Evolutionary conservation across 2,797 vertebrate species (phyloP), one percentile per base, ranked within the genome.

Genomic region (Odontamblyopus lacepedii): DNA sequence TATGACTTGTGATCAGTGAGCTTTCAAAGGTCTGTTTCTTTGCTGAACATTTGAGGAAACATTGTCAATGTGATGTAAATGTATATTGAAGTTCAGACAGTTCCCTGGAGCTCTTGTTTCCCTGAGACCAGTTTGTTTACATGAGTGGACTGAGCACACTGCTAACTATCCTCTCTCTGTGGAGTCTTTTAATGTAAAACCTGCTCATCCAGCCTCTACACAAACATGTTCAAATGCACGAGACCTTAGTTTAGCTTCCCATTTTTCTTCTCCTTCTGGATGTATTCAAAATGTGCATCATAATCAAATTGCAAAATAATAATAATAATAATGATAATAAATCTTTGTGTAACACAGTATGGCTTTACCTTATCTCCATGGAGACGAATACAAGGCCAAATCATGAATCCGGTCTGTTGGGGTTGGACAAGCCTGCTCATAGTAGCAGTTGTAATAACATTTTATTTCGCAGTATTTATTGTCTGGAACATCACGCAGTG

Each of bases 41-140:
- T 56, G 2, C 26, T 8, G 5, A 55, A 23, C n/a, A 26, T 26
- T 56, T 23, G n/a, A 26, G 23, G 11, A 56, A 26, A 57, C 23
- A 9, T 3, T 57, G 19, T 55, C n/a, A 56, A 56, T 23, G 9
- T 23, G 23, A 48, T 48, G 41, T 44, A 26, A 56, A 26, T 26
- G 11, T 57, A 2, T 19, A 18, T 0, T 53, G 51, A 53, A 48
- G 44, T 48, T 44, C 55, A 9, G 6, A 56, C 55, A 12, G 55
- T 48, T 48, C 63, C 63, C 63, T 48, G n/a, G 62, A 64, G 63
- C 35, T 26, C 12, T 41, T 27, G 63, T 44, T 64, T 38, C 63
- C 13, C 63, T 64, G 63, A 26, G 63, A 64, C 63, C 38, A 64
- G 38, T 48, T 2, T 64, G 63, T 64, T 48, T 48, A 48, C 9